Conservation (phyloP, 2,797 vertebrate genomes). For the Oryzias dopingdopingensis region DNA sequence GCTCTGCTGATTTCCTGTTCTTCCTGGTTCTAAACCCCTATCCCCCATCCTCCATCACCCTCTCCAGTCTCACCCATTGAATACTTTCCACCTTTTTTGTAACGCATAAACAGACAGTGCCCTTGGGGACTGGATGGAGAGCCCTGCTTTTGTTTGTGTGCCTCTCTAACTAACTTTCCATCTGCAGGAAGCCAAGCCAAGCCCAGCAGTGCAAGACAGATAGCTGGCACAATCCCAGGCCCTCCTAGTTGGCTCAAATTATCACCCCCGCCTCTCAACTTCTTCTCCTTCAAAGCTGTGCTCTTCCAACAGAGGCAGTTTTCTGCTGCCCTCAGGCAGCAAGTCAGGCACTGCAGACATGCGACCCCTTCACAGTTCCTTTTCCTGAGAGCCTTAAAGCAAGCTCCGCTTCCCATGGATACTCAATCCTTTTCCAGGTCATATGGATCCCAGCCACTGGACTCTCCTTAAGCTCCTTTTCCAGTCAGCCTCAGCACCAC, state of each 20-base stretch:
- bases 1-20: constrained; percentile 46
- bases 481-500: constrained; percentile 40
- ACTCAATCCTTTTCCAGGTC: constrained; percentile 36
- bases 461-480: constrained; percentile 39
- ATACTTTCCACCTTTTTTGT: constrained; percentile 64
- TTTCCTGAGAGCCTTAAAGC: constrained; percentile 34
- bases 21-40: constrained; percentile 28
- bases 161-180: constrained; percentile 77
- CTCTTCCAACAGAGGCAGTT: constrained; percentile 55
- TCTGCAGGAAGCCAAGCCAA: constrained; percentile 70
- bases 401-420: constrained; percentile 40
- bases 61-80: constrained; percentile 44
- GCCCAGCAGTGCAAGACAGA: constrained; percentile 72
- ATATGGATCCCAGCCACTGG: constrained; percentile 19
- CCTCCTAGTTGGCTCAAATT: constrained; percentile 61
- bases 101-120: constrained; percentile 68
- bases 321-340: constrained; percentile 55
- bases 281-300: constrained; percentile 48
- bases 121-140: constrained; percentile 69
- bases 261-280: constrained; percentile 56
- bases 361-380: constrained; percentile 32
- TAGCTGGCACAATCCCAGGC: constrained; percentile 71
- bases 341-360: constrained; percentile 36
- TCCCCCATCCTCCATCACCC: constrained; percentile 28
- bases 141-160: constrained; percentile 73